phyloP scores from a whole-genome alignment of 2,797 vertebrate species.

The Danionella dracula region DNA sequence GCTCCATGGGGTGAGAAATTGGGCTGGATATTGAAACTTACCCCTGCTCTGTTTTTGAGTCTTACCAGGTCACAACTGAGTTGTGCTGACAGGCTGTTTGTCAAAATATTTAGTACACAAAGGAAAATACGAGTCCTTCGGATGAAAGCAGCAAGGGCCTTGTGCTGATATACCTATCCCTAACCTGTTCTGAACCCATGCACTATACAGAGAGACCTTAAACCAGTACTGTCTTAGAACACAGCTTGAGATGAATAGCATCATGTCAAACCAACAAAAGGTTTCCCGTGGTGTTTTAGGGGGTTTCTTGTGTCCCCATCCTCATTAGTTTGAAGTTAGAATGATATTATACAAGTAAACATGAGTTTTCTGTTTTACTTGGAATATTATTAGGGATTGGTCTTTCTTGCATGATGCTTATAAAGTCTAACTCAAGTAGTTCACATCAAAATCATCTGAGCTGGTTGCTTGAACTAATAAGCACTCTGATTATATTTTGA shows the following conservation, averaged over 20 bases:
- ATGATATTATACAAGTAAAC: too few relatives aligned
- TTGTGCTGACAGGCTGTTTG: constrained; percentile 28
- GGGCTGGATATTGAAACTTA: constrained; percentile 7
- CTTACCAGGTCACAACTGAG: constrained; percentile 15
- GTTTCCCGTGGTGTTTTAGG: too few relatives aligned
- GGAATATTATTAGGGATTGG: too few relatives aligned
- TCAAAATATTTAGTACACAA: constrained; percentile 24
- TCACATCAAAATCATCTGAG: too few relatives aligned
- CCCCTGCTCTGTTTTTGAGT: constrained; percentile 16
- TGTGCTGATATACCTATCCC: not conserved
- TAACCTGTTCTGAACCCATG: constrained; percentile 6
- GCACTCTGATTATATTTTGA: too few relatives aligned
- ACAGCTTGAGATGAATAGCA: not conserved
- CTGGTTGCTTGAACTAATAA: too few relatives aligned
- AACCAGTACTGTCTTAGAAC: not conserved
- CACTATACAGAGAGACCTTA: not conserved
- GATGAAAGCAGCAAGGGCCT: constrained; percentile 8
- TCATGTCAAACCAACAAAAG: too few relatives aligned
- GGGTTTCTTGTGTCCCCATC: too few relatives aligned
- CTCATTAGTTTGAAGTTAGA: too few relatives aligned
- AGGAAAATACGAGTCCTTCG: constrained; percentile 19
- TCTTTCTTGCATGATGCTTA: too few relatives aligned
- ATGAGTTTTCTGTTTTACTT: too few relatives aligned
- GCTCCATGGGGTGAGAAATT: constrained; percentile 21
- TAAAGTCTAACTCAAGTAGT: too few relatives aligned